phyloP scores from a whole-genome alignment of 2,888 invertebrate genomes.

The Hoplodrina ambigua region DNA sequence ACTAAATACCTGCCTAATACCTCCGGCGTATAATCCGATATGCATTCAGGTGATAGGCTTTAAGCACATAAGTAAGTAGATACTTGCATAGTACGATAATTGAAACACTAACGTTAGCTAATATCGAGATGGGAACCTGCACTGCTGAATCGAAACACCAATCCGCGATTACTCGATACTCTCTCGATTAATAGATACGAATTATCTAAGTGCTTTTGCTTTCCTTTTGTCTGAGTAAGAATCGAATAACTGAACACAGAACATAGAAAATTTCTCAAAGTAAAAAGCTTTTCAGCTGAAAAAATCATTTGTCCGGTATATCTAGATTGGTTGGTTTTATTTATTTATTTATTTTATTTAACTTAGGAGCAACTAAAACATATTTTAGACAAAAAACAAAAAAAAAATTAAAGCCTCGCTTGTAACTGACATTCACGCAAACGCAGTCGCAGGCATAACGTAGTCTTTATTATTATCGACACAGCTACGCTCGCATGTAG shows the following conservation, averaged over 20 bases:
- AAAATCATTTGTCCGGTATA: no score
- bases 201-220: neutral
- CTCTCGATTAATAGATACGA: neutral
- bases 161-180: constrained; percentile 4
- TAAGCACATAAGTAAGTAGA: constrained; percentile 33
- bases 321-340: no score
- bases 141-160: neutral
- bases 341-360: no score
- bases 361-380: no score
- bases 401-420: no score
- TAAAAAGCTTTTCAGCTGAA: neutral
- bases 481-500: neutral
- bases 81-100: constrained; percentile 44
- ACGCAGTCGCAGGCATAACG: no score
- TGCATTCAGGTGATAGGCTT: constrained; percentile 43
- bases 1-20: constrained; percentile 29
- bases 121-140: constrained; percentile 18
- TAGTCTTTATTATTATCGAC: constrained; percentile 2
- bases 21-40: constrained; percentile 27
- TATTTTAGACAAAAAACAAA: no score
- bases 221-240: neutral
- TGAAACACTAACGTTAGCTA: constrained; percentile 50
- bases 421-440: no score
- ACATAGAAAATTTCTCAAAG: neutral
- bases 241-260: neutral